Percentiles rank a stretch among this genome's conserved stretches.
Conservation (phyloP, 2,113 vertebrate species). For the Myrmophylax atrothorax region DNA sequence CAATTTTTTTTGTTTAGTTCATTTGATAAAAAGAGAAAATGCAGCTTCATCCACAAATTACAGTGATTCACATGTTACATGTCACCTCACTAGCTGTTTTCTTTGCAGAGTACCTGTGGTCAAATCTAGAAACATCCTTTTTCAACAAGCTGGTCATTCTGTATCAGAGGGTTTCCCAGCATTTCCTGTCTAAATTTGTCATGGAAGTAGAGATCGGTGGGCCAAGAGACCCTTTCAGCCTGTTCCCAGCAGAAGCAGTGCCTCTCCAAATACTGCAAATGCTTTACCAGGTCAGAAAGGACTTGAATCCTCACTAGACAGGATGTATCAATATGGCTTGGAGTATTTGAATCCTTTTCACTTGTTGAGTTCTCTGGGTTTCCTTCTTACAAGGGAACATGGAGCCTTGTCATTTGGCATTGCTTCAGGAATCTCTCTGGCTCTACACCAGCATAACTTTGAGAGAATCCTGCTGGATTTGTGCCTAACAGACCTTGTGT, state of each 20-base stretch:
- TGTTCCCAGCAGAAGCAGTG: accelerated
- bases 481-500: neutral
- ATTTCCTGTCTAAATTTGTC: accelerated
- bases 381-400: neutral
- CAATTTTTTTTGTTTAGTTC: neutral
- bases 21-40: neutral
- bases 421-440: neutral
- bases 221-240: accelerated
- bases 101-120: conserved; percentile 58
- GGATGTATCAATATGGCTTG: neutral
- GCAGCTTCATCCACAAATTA: neutral
- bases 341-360: neutral
- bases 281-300: conserved; percentile 57
- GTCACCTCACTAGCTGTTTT: neutral
- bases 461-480: neutral
- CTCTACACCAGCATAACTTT: neutral
- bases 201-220: accelerated
- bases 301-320: neutral
- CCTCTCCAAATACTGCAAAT: conserved; percentile 31
- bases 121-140: conserved; percentile 21
- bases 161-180: neutral
- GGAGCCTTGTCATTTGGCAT: neutral
- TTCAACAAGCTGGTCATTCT: conserved; percentile 23
- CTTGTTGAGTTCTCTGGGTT: neutral
- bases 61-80: neutral